Conservation (phyloP, 2,888 invertebrate genomes). For the Cryptus armator region DNA sequence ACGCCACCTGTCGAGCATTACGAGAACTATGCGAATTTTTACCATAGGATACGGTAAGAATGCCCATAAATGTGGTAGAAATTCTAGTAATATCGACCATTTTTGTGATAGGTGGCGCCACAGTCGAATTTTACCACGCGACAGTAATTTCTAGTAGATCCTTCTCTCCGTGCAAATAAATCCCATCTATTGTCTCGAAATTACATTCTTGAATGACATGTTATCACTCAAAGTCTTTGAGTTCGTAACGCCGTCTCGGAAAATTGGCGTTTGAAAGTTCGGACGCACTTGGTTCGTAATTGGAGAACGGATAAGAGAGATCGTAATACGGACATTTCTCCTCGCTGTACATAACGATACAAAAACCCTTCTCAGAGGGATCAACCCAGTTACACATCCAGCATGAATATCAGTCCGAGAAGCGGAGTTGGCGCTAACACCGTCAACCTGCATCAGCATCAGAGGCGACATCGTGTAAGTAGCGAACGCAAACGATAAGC, state of each 20-base stretch:
- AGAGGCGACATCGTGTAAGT: conserved; percentile 2
- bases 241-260: neutral
- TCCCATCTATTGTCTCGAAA: neutral
- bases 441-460: conserved; percentile 13
- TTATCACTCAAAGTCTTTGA: neutral
- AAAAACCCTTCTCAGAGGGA: conserved; percentile 5
- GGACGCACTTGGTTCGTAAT: neutral
- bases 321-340: neutral
- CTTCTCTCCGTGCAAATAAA: too few species aligned
- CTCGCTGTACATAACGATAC: neutral
- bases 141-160: neutral
- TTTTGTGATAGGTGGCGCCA: too few species aligned
- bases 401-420: neutral
- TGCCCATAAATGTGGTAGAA: too few species aligned
- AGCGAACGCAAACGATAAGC: neutral
- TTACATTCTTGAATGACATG: neutral
- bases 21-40: too few species aligned
- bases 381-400: neutral
- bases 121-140: too few species aligned
- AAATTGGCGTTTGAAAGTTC: neutral
- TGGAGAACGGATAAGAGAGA: neutral
- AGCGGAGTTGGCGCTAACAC: conserved; percentile 10
- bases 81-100: too few species aligned
- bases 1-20: too few species aligned
- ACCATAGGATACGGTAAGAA: too few species aligned